Conservation (phyloP, 2,888 invertebrate species). For the Clivina fossor region DNA sequence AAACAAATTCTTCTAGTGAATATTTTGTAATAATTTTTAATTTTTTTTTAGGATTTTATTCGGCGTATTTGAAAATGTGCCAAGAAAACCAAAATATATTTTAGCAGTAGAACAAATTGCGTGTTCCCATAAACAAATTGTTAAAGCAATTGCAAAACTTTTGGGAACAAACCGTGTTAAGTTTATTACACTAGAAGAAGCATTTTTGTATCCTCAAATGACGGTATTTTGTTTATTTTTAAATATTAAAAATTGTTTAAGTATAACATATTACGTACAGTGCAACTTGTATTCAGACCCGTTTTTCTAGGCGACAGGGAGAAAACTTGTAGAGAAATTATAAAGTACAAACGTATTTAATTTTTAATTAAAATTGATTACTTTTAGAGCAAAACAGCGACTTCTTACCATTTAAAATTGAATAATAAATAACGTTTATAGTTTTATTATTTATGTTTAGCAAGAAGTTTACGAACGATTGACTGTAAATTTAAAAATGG, state of each 20-base stretch:
- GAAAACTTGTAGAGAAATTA: too few relatives aligned
- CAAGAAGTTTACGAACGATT: constrained; percentile 61
- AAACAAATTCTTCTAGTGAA: too few relatives aligned
- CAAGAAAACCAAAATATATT: constrained; percentile 60
- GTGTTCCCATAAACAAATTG: constrained; percentile 58
- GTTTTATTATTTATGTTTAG: constrained; percentile 51
- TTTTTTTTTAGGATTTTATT: constrained; percentile 43
- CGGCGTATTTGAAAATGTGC: constrained; percentile 54
- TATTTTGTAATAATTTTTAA: constrained; percentile 11
- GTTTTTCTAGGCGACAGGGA: too few relatives aligned
- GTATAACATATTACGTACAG: not conserved
- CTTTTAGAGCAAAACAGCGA: too few relatives aligned
- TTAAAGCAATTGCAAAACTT: constrained; percentile 59
- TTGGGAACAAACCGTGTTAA: constrained; percentile 60
- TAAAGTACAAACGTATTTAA: too few relatives aligned
- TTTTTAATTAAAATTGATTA: too few relatives aligned
- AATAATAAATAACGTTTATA: not conserved
- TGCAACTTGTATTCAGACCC: not conserved
- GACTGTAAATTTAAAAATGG: constrained; percentile 61
- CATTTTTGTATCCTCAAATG: constrained; percentile 59
- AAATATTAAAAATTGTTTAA: constrained; percentile 1
- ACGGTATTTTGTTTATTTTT: constrained; percentile 44
- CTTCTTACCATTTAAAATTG: not conserved
- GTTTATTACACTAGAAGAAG: constrained; percentile 60
- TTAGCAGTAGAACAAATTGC: constrained; percentile 64